Evolutionary conservation across 2,888 invertebrate species (phyloP).

Genomic region (Acronicta leporina): DNA sequence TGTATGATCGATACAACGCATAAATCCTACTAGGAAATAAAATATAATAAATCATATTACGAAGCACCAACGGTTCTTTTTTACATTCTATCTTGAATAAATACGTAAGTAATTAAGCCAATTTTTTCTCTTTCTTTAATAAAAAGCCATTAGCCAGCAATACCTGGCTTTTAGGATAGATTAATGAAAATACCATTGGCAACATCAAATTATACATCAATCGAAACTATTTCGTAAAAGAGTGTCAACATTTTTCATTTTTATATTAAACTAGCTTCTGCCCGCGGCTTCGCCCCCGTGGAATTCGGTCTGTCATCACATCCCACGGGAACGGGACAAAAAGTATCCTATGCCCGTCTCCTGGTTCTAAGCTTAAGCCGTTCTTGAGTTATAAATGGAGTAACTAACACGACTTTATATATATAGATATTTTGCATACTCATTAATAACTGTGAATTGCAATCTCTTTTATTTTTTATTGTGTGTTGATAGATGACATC

Average conservation of each 20-base stretch:
- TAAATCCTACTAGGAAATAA: too few relatives aligned
- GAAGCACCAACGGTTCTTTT: neutral
- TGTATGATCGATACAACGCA: too few relatives aligned
- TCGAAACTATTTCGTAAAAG: neutral
- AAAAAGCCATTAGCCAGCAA: neutral
- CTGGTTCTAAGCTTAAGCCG: too few relatives aligned
- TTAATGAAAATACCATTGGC: neutral
- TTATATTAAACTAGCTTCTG: too few relatives aligned
- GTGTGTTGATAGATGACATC: neutral
- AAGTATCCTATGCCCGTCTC: too few relatives aligned
- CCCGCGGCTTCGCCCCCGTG: too few relatives aligned
- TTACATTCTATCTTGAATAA: neutral
- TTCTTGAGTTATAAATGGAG: too few relatives aligned
- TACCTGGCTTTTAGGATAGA: neutral
- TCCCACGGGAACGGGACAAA: too few relatives aligned
- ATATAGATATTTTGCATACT: neutral
- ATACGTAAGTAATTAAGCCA: neutral
- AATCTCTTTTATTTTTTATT: too few relatives aligned
- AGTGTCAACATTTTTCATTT: neutral
- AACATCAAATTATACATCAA: conserved; percentile 8
- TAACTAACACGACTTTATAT: too few relatives aligned
- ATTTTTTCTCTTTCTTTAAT: conserved; percentile 7
- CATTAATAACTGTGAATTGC: conserved; percentile 9
- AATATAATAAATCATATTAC: neutral
- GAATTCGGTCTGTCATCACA: too few relatives aligned